phyloP scores from a whole-genome alignment of 2,797 vertebrate genomes.

The Chelon labrosus region DNA sequence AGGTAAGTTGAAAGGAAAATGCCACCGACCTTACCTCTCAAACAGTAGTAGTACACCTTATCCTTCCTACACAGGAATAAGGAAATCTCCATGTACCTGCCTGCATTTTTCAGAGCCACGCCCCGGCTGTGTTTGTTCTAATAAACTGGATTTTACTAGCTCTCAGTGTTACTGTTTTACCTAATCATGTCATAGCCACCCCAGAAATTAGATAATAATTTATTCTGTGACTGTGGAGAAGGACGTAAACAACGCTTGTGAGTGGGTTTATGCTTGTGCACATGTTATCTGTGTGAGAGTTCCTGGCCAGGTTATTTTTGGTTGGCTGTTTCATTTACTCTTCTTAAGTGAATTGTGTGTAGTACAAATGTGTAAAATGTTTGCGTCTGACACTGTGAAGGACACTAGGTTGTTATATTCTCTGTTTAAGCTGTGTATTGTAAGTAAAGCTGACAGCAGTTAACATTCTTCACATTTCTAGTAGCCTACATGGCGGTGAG shows the following conservation, averaged over 20 bases:
- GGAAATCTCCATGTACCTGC: constrained; percentile 57
- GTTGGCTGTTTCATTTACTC: constrained; percentile 42
- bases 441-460: constrained; percentile 10
- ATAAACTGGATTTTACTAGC: neutral
- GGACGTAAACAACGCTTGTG: neutral
- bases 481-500: neutral
- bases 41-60: neutral
- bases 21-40: constrained; percentile 13
- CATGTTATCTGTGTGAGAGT: constrained; percentile 59
- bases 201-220: neutral
- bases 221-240: neutral
- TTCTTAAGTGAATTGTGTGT: constrained; percentile 5
- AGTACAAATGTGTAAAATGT: neutral
- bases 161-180: neutral
- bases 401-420: neutral
- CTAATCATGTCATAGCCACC: neutral
- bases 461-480: constrained; percentile 43
- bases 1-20: too few species aligned
- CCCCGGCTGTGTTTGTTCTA: constrained; percentile 31
- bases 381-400: neutral
- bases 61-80: constrained; percentile 33
- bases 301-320: constrained; percentile 63
- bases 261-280: constrained; percentile 11
- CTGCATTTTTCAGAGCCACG: constrained; percentile 53
- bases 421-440: neutral